Evolutionary conservation across 2,888 invertebrate genomes (phyloP).

Genomic region (Mythimna pallens): DNA sequence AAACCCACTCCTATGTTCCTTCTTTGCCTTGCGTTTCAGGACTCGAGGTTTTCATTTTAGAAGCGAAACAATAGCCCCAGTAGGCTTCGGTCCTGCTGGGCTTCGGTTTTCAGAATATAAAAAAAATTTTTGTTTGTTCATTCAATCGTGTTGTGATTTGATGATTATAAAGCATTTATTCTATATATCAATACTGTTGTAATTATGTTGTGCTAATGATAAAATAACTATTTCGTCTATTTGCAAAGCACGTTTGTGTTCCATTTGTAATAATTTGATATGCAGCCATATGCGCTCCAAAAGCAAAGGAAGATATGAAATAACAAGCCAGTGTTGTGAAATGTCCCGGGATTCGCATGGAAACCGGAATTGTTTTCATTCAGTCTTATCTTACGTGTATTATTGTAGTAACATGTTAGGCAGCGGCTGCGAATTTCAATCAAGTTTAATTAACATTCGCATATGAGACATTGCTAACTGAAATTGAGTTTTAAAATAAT

Average conservation of each 20-base stretch:
- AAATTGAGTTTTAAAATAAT: background rate
- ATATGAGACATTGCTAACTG: background rate
- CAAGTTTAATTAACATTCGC: background rate
- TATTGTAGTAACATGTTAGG: slow-evolving; percentile 26
- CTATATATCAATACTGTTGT: background rate
- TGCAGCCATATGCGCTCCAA: slow-evolving; percentile 54
- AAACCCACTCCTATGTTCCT: no score
- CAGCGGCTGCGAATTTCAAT: slow-evolving; percentile 19
- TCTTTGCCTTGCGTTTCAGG: no score
- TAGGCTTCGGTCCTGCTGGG: no score
- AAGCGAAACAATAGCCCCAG: no score
- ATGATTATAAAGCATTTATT: no score
- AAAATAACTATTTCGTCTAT: slow-evolving; percentile 15
- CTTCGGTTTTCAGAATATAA: no score
- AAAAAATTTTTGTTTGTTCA: no score
- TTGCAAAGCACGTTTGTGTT: slow-evolving; percentile 29
- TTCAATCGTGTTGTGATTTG: no score
- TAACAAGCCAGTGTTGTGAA: slow-evolving; percentile 59
- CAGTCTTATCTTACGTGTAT: slow-evolving; percentile 25
- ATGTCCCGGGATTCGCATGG: slow-evolving; percentile 16
- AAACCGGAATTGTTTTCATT: slow-evolving; percentile 30
- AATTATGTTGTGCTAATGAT: slow-evolving; percentile 1
- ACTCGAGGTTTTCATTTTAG: no score
- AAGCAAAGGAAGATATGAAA: slow-evolving; percentile 71
- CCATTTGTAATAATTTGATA: slow-evolving; percentile 60